Evolutionary conservation across 35 echinoderm and acorn worm species (phyloP).

Genomic region (Lytechinus pictus): DNA sequence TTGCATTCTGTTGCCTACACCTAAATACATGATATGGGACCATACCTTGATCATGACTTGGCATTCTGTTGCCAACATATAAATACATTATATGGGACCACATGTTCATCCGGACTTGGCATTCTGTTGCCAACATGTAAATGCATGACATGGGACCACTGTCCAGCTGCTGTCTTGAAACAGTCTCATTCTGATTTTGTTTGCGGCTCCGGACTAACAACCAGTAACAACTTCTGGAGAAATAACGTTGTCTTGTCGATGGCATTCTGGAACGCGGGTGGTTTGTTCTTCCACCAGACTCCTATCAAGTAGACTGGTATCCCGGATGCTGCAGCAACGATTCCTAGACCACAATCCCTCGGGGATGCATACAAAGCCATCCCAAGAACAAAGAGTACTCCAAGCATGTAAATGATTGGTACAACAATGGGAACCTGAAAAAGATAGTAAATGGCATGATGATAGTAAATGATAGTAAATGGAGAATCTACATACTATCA

Average conservation of each 20-base stretch:
- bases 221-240: conserved; percentile 9
- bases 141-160: too few species aligned
- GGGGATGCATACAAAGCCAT: conserved; percentile 58
- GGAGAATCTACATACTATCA: too few species aligned
- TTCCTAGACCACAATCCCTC: conserved; percentile 43
- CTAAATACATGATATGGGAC: too few species aligned
- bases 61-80: too few species aligned
- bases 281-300: conserved; percentile 62
- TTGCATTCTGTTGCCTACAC: too few species aligned
- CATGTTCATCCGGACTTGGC: too few species aligned
- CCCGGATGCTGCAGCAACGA: conserved; percentile 43
- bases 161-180: neutral
- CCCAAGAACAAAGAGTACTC: conserved; percentile 53
- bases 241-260: conserved; percentile 35
- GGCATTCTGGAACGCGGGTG: neutral
- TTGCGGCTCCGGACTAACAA: neutral
- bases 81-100: too few species aligned
- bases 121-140: too few species aligned
- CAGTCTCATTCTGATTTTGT: neutral
- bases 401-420: conserved; percentile 44
- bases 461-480: too few species aligned
- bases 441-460: too few species aligned
- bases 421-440: conserved; percentile 51
- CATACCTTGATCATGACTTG: too few species aligned
- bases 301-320: conserved; percentile 59